Conservation (phyloP, 2,888 invertebrate species). For the Nebria brevicollis region DNA sequence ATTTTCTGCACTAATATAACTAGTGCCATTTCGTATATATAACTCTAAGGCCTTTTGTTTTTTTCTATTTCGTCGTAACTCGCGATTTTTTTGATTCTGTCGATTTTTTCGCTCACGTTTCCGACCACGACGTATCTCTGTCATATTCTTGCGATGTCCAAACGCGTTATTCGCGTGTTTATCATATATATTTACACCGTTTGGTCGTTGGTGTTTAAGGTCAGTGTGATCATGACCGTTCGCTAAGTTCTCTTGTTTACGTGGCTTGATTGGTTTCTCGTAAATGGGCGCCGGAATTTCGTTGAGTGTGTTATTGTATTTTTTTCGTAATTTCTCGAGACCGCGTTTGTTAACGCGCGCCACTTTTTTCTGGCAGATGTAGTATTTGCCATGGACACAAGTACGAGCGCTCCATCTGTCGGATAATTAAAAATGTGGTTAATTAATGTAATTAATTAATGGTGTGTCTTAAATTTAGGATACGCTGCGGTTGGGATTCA, state of each 20-base stretch:
- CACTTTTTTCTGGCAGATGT: conserved; percentile 76
- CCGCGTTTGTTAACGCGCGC: conserved; percentile 65
- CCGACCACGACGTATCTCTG: conserved; percentile 41
- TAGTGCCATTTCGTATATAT: conserved; percentile 46
- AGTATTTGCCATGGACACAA: conserved; percentile 73
- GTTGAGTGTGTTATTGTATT: conserved; percentile 64
- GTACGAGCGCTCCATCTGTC: conserved; percentile 73
- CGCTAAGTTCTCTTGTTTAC: conserved; percentile 53
- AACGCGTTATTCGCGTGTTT: conserved; percentile 51
- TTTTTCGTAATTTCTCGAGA: conserved; percentile 63
- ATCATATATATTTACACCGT: conserved; percentile 44
- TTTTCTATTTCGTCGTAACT: conserved; percentile 50
- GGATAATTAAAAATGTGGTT: conserved; percentile 4
- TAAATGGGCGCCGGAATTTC: conserved; percentile 65
- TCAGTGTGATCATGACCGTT: conserved; percentile 38
- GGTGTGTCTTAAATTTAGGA: conserved; percentile 5
- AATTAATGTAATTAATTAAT: conserved; percentile 11
- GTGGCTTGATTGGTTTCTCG: conserved; percentile 48
- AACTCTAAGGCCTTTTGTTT: conserved; percentile 53
- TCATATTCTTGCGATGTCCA: conserved; percentile 51
- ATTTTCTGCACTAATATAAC: conserved; percentile 28
- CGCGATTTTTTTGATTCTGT: conserved; percentile 47
- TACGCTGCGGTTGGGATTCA: neutral
- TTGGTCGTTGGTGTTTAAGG: conserved; percentile 52
- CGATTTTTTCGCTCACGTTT: conserved; percentile 37